These are phyloP conservation scores for Eolophus roseicapilla DNA, from an alignment of 2,113 vertebrate species.

Conservation along the genomic window DNA sequence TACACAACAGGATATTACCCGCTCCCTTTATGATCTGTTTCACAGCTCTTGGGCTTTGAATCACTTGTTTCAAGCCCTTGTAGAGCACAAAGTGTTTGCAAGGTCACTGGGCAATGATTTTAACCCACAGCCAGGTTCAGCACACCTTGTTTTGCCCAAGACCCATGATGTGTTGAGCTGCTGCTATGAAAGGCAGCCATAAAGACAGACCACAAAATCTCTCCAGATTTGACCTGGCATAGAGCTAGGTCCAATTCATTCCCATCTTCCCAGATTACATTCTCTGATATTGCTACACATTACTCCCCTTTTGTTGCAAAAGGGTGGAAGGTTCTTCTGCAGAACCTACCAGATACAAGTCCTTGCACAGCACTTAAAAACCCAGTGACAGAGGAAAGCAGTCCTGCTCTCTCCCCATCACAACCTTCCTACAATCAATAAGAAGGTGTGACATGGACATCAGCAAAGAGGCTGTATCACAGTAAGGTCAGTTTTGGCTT, in stretches of 20 bases:
- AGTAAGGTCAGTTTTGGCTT: conserved; percentile 51
- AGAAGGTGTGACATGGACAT: not conserved
- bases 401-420: not conserved
- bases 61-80: not conserved
- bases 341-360: not conserved
- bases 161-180: not conserved
- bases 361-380: not conserved
- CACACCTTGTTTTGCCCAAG: not conserved
- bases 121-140: not conserved
- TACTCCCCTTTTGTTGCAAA: not conserved
- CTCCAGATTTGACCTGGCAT: not conserved
- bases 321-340: not conserved
- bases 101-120: not conserved
- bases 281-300: not conserved
- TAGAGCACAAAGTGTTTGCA: not conserved
- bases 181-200: not conserved
- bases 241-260: not conserved
- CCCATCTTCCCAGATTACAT: not conserved
- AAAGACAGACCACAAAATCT: not conserved
- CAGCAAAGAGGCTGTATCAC: not conserved
- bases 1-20: not conserved
- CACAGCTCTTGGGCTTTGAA: not conserved
- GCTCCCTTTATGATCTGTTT: not conserved
- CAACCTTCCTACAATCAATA: not conserved
- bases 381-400: not conserved